Conservation (phyloP, 23 tunicate genomes). For the Aplidium turbinatum region DNA sequence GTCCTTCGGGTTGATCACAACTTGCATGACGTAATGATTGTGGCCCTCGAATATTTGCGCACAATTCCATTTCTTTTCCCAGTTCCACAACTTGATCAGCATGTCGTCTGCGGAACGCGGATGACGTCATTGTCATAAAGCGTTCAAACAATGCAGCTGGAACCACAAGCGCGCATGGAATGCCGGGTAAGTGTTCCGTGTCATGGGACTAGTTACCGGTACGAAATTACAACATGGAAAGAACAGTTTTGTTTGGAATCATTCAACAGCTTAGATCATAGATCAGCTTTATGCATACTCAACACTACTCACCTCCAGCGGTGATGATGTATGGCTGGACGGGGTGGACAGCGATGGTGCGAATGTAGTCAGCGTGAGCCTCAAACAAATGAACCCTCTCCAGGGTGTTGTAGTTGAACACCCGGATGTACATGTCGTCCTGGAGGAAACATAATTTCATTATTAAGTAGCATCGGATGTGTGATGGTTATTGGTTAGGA, state of each 20-base stretch:
- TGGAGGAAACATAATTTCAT: slow-evolving; percentile 1
- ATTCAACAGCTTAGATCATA: too few species aligned
- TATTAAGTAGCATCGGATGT: too few species aligned
- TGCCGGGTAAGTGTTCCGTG: too few species aligned
- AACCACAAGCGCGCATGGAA: too few species aligned
- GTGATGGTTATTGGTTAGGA: too few species aligned
- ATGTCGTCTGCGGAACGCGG: slow-evolving; percentile 84
- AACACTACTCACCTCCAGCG: slow-evolving; percentile 85
- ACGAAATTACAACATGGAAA: too few species aligned
- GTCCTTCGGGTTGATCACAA: slow-evolving; percentile 97
- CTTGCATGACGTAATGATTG: slow-evolving; percentile 99
- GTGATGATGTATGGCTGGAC: slow-evolving; percentile 90
- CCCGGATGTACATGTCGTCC: slow-evolving; percentile 98
- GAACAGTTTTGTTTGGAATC: too few species aligned
- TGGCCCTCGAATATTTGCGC: slow-evolving; percentile 99
- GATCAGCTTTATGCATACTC: too few species aligned
- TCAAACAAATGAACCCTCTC: slow-evolving; percentile 94
- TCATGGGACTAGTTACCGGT: too few species aligned
- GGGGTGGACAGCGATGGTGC: slow-evolving; percentile 98
- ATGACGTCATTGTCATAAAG: neutral
- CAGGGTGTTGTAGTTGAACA: slow-evolving; percentile 96
- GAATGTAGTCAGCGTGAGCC: slow-evolving; percentile 97
- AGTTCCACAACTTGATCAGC: slow-evolving; percentile 98
- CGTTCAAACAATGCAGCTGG: neutral
- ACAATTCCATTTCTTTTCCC: slow-evolving; percentile 99